phyloP scores from a whole-genome alignment of 2,797 vertebrate genomes.

The Scomberomorus guttatus region DNA sequence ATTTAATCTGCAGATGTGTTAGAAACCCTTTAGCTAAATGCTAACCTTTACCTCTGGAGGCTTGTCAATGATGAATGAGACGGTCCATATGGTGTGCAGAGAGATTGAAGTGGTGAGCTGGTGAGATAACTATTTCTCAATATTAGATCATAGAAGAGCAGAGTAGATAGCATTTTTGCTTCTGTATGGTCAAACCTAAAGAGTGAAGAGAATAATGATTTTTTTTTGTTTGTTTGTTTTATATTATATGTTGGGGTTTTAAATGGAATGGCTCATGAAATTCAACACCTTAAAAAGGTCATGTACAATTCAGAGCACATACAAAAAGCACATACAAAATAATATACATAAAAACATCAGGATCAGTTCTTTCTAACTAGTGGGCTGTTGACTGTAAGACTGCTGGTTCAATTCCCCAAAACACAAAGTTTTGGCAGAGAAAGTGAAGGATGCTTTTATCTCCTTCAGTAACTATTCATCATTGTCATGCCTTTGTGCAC shows the following conservation, averaged over 20 bases:
- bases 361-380: background rate
- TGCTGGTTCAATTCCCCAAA: background rate
- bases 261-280: background rate
- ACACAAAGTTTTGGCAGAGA: background rate
- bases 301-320: background rate
- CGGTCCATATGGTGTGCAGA: constrained; percentile 10
- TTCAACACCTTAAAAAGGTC: background rate
- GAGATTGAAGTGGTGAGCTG: constrained; percentile 20
- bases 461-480: background rate
- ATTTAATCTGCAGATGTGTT: constrained; percentile 44
- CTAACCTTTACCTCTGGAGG: constrained; percentile 52
- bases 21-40: constrained; percentile 54
- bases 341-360: too few relatives aligned
- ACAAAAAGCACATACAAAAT: background rate
- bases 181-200: constrained; percentile 1
- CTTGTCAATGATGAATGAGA: constrained; percentile 53
- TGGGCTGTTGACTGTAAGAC: background rate
- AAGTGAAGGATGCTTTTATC: background rate
- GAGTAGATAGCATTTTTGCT: constrained; percentile 12
- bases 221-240: too few relatives aligned
- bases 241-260: background rate
- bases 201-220: background rate
- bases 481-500: background rate
- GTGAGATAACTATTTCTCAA: constrained; percentile 27
- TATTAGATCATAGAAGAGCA: constrained; percentile 38